These are phyloP conservation scores for Takifugu ocellatus DNA, from an alignment of 2,797 vertebrate genomes.

Conservation along the genomic window DNA sequence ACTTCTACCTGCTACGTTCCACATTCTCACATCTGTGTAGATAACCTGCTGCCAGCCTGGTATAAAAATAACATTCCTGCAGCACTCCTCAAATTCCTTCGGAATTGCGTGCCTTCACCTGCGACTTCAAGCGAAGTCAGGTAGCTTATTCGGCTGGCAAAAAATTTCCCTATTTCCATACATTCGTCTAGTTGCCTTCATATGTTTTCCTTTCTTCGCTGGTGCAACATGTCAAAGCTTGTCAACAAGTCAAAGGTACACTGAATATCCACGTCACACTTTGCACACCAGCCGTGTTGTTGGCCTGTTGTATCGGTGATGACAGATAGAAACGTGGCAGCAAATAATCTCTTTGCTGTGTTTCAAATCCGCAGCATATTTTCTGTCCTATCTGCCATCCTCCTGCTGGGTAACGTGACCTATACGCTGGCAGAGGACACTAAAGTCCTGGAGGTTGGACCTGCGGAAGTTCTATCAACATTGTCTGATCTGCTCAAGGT, in stretches of 20 bases:
- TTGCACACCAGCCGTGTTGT: no score
- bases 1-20: background rate
- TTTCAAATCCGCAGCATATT: conserved; percentile 79
- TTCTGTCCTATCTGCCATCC: conserved; percentile 89
- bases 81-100: background rate
- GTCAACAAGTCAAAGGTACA: no score
- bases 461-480: conserved; percentile 81
- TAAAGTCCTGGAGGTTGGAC: conserved; percentile 83
- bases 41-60: background rate
- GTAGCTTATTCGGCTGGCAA: no score
- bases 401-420: conserved; percentile 89
- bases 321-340: no score
- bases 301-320: no score
- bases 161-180: no score
- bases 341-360: background rate
- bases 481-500: conserved; percentile 90
- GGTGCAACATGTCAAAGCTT: no score
- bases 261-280: no score
- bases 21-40: background rate
- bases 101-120: background rate
- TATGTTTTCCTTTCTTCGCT: no score
- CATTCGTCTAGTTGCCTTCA: no score
- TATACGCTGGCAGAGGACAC: conserved; percentile 79
- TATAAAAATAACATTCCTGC: background rate
- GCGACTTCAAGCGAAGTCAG: background rate